A percentile compares a stretch with the other conserved stretches of the same genome.
Conservation (phyloP, 2,888 invertebrate species). For the Alitta virens region DNA sequence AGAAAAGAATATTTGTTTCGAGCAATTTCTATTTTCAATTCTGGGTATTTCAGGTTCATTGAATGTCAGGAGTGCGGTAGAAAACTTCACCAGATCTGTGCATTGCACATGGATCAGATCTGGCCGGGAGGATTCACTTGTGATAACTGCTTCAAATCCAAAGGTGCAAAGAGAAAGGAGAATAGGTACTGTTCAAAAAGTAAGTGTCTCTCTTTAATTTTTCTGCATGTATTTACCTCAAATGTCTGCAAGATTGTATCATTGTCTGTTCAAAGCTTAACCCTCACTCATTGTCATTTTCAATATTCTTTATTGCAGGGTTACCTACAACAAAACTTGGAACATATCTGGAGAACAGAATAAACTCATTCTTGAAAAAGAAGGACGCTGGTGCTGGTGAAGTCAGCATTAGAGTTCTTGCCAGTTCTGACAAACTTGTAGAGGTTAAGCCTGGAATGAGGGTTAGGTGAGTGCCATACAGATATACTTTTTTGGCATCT, state of each 20-base stretch:
- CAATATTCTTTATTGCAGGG: slow-evolving; percentile 56
- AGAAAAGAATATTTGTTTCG: no score
- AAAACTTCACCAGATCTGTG: slow-evolving; percentile 97
- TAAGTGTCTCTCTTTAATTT: slow-evolving; percentile 42
- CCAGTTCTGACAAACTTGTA: slow-evolving; percentile 94
- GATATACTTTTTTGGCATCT: no score
- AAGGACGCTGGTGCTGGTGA: slow-evolving; percentile 93
- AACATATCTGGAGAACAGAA: slow-evolving; percentile 94
- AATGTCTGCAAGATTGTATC: no score
- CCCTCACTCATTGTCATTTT: no score
- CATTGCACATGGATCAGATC: slow-evolving; percentile 90
- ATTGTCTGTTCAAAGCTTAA: no score
- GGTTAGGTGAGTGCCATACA: slow-evolving; percentile 60
- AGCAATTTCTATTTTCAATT: no score
- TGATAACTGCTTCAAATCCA: slow-evolving; percentile 92
- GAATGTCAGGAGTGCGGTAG: slow-evolving; percentile 94
- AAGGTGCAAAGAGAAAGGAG: slow-evolving; percentile 87
- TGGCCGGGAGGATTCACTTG: slow-evolving; percentile 61
- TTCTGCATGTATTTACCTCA: neutral
- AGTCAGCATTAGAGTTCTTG: slow-evolving; percentile 95
- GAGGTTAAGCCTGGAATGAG: slow-evolving; percentile 99
- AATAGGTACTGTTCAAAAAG: slow-evolving; percentile 95
- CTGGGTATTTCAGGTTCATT: slow-evolving; percentile 67
- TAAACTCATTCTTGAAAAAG: slow-evolving; percentile 95
- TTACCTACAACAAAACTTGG: slow-evolving; percentile 93